These are phyloP conservation scores for Lampropteryx suffumata DNA, from an alignment of 2,888 invertebrate genomes.

Conservation along the genomic window DNA sequence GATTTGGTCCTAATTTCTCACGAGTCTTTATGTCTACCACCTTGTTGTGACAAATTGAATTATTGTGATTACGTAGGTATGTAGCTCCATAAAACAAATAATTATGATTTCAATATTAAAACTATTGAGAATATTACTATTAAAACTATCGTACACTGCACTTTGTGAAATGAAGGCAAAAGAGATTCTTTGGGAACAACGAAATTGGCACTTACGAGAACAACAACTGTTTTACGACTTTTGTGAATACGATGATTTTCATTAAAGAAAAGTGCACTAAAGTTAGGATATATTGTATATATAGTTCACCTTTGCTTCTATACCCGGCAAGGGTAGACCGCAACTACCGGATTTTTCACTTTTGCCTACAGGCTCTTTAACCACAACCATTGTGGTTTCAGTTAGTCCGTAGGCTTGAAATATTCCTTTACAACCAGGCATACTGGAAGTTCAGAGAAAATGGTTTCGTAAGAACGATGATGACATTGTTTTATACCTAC, in stretches of 20 bases:
- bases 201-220: too few species aligned
- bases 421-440: conserved; percentile 55
- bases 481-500: too few species aligned
- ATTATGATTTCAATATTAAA: too few species aligned
- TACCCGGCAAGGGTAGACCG: conserved; percentile 36
- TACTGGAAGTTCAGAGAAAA: conserved; percentile 41
- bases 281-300: neutral
- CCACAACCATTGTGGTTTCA: conserved; percentile 56
- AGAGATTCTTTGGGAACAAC: too few species aligned
- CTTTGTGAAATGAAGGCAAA: too few species aligned
- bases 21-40: conserved; percentile 62
- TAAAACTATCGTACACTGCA: too few species aligned
- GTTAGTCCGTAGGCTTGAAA: conserved; percentile 68
- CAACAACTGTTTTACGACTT: too few species aligned
- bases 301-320: conserved; percentile 40
- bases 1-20: conserved; percentile 47
- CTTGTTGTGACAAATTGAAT: conserved; percentile 34
- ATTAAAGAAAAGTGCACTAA: too few species aligned
- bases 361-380: conserved; percentile 41
- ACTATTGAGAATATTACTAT: too few species aligned
- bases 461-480: too few species aligned
- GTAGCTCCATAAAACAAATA: too few species aligned
- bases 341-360: conserved; percentile 34
- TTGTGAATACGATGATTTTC: too few species aligned
- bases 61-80: neutral